Conservation (phyloP, 2,113 vertebrate genomes). For the Aegithalos caudatus region DNA sequence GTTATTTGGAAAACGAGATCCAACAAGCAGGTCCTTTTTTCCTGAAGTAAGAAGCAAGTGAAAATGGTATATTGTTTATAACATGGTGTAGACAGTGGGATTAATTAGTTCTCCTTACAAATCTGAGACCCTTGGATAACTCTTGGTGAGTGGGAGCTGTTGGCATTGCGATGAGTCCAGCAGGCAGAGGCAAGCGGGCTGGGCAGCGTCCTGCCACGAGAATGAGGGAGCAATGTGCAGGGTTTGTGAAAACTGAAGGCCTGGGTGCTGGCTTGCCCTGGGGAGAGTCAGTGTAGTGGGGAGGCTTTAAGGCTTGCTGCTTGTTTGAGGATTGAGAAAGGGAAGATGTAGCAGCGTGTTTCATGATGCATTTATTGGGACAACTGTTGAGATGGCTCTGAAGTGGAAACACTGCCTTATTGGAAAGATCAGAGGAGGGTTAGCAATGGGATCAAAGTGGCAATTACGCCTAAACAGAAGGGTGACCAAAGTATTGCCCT, state of each 20-base stretch:
- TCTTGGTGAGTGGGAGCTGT: background rate
- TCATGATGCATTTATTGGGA: accelerated
- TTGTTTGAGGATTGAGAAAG: background rate
- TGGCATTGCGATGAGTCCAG: background rate
- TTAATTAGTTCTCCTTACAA: background rate
- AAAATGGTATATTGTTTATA: background rate
- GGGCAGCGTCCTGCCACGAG: background rate
- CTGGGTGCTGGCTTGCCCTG: background rate
- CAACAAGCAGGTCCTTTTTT: background rate
- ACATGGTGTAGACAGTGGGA: background rate
- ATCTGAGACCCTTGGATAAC: background rate
- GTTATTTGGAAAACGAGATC: background rate
- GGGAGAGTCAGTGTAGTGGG: background rate
- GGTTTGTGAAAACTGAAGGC: too few relatives aligned
- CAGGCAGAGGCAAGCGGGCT: background rate
- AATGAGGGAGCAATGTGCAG: background rate
- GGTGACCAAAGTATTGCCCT: background rate
- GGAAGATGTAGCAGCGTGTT: accelerated
- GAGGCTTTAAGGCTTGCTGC: background rate
- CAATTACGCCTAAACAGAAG: background rate
- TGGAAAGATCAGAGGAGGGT: background rate
- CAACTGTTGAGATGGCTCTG: background rate
- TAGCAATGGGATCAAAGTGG: background rate
- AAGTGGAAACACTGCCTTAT: accelerated
- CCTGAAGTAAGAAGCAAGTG: background rate